These are phyloP conservation scores for Dunckerocampus dactyliophorus DNA, from an alignment of 2,113 vertebrate species.

Conservation along the genomic window DNA sequence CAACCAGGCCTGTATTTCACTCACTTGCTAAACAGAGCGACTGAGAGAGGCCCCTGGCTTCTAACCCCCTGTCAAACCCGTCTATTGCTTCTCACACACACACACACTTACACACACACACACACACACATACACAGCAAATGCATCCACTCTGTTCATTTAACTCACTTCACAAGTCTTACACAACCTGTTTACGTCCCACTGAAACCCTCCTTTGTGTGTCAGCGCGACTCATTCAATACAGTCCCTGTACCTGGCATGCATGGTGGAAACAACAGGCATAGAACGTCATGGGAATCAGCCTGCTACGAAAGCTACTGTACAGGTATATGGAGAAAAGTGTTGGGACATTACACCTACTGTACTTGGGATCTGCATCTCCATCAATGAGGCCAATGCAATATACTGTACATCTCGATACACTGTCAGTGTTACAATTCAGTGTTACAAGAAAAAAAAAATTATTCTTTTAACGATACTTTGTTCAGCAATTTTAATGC, in stretches of 20 bases:
- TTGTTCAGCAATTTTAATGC: neutral
- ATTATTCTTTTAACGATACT: too few relatives aligned
- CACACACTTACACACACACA: slow-evolving; percentile 17
- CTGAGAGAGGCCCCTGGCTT: slow-evolving; percentile 49
- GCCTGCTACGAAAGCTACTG: neutral
- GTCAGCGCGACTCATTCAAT: neutral
- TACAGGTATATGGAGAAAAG: neutral
- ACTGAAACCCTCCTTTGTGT: slow-evolving; percentile 18
- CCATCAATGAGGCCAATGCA: neutral
- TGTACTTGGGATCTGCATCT: neutral
- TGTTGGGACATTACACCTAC: neutral
- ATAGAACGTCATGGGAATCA: slow-evolving; percentile 39
- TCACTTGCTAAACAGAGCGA: slow-evolving; percentile 40
- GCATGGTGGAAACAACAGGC: slow-evolving; percentile 24
- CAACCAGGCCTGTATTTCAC: slow-evolving; percentile 58
- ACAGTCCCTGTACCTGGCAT: slow-evolving; percentile 23
- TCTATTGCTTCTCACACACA: slow-evolving; percentile 20
- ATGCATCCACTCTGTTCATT: slow-evolving; percentile 33
- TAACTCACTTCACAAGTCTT: slow-evolving; percentile 29
- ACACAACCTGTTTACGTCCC: slow-evolving; percentile 33
- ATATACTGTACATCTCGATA: neutral
- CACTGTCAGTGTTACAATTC: too few relatives aligned
- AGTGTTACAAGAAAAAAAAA: neutral
- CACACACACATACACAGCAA: slow-evolving; percentile 28
- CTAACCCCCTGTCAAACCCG: slow-evolving; percentile 45